Evolutionary conservation across 2,888 invertebrate species (phyloP), one percentile per base, ranked within the genome.

Genomic region (Junonia oenone): DNA sequence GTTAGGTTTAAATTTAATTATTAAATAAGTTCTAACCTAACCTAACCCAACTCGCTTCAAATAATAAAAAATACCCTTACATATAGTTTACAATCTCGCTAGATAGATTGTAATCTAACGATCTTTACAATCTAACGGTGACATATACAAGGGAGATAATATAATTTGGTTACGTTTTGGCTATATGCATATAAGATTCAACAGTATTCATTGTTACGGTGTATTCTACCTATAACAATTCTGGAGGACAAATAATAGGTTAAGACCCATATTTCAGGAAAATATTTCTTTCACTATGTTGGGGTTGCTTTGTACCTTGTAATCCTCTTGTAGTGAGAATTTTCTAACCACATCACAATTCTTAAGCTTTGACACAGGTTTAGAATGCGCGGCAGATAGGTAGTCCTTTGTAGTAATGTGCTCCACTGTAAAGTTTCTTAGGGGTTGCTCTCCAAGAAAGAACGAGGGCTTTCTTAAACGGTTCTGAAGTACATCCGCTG

Each of bases 401-500:
- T 59, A 91, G 75, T 5, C 94, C 94, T 26, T 93, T 94, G 56
- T 92, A 85, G 71, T 93, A 94, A 52, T 93, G 91, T 4, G 94
- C 94, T 0, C 95, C 95, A 31, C 94, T 94, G 74, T 93, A 94
- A 0, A 95, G 82, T 73, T 95, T 95, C 76, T 95, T 95, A 0
- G 94, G 91, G 0, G 94, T 86, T 0, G 72, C 90, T 69, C 95
- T 93, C 96, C 96, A 96, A 6, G 94, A 94, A 31, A 96, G 91
- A 2, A 96, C 91, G 15, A 95, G 86, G 6, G 95, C 96, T 68
- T 95, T 95, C 62, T 93, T 93, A 81, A 96, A 96, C 0, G 96
- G 96, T 71, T 96, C 96, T 0, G 91, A 80, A 15, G 93, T 91
- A 68, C 96, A 96, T 0, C 93, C 94, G 56, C 93, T 92, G 78